Conservation (phyloP, 2,888 invertebrate species). For the Hirudinaria manillensis region DNA sequence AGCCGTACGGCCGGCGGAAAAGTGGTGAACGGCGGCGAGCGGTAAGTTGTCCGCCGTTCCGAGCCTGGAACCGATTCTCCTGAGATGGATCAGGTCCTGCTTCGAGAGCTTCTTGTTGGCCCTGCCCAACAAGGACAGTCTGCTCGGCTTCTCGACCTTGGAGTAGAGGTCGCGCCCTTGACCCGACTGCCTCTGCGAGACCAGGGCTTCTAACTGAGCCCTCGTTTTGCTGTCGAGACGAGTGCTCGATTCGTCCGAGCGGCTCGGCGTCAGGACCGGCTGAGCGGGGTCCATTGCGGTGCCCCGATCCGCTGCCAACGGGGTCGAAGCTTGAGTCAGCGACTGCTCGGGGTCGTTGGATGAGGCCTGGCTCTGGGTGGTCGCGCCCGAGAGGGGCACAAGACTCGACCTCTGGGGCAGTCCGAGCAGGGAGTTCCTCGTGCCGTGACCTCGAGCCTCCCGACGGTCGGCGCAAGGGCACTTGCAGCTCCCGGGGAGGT, state of each 20-base stretch:
- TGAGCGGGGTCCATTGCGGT: neutral
- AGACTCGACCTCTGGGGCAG: neutral
- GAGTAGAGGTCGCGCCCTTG: too few species aligned
- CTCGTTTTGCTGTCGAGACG: neutral
- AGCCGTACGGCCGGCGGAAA: neutral
- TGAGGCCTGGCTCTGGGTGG: neutral
- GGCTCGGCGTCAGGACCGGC: neutral
- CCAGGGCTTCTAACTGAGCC: neutral
- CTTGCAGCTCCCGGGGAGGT: neutral
- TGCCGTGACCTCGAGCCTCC: neutral
- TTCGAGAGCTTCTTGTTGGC: neutral
- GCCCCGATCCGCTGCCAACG: neutral
- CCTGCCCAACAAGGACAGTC: neutral
- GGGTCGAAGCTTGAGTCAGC: neutral
- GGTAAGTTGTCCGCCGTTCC: neutral
- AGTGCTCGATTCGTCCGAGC: neutral
- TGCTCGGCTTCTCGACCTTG: neutral
- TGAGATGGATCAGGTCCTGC: conserved; percentile 18
- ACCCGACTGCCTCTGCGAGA: neutral
- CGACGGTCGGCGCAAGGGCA: neutral
- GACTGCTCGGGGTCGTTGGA: neutral
- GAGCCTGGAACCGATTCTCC: conserved; percentile 14
- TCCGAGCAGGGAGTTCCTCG: neutral
- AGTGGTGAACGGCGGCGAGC: neutral
- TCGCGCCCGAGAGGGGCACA: neutral